Percentiles rank a stretch among this genome's conserved stretches.
Evolutionary conservation across 1,140 invertebrate species (phyloP).

Genomic region (Cherax quadricarinatus): DNA sequence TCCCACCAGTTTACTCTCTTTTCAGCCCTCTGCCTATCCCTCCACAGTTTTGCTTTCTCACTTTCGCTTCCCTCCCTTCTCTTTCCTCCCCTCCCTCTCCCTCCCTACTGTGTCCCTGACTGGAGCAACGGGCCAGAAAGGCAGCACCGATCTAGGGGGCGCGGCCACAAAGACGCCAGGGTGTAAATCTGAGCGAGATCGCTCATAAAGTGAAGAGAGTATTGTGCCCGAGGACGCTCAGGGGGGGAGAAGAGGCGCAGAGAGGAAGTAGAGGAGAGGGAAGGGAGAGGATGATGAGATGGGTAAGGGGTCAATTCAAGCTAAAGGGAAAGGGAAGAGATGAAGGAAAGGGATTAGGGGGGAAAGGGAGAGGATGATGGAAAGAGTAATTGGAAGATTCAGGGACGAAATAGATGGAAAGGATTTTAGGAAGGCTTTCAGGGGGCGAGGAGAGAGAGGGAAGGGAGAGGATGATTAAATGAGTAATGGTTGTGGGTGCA

Average conservation of each 20-base stretch:
- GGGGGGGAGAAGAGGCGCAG: not conserved
- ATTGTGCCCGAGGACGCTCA: not conserved
- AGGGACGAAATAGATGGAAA: too few relatives aligned
- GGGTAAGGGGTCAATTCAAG: not conserved
- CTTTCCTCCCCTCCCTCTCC: too few relatives aligned
- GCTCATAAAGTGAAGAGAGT: constrained; percentile 17
- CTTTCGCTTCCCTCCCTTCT: too few relatives aligned
- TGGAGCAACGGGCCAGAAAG: not conserved
- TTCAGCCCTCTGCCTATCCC: too few relatives aligned
- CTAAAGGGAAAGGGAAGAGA: not conserved
- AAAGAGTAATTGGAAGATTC: not conserved
- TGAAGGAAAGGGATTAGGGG: not conserved
- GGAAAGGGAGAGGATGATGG: not conserved
- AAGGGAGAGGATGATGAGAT: not conserved
- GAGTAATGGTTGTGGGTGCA: too few relatives aligned
- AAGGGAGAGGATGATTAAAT: not conserved
- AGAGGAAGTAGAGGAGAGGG: not conserved
- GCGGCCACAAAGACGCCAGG: not conserved
- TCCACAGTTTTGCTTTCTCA: too few relatives aligned
- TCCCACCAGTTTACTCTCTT: too few relatives aligned
- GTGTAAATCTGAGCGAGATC: not conserved
- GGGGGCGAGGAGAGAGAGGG: not conserved
- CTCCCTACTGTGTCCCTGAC: not conserved
- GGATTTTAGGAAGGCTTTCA: too few relatives aligned
- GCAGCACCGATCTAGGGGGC: not conserved